A percentile compares a stretch with the other conserved stretches of the same genome.
Conservation (phyloP, 2,888 invertebrate genomes). For the Athripsodes cinereus region DNA sequence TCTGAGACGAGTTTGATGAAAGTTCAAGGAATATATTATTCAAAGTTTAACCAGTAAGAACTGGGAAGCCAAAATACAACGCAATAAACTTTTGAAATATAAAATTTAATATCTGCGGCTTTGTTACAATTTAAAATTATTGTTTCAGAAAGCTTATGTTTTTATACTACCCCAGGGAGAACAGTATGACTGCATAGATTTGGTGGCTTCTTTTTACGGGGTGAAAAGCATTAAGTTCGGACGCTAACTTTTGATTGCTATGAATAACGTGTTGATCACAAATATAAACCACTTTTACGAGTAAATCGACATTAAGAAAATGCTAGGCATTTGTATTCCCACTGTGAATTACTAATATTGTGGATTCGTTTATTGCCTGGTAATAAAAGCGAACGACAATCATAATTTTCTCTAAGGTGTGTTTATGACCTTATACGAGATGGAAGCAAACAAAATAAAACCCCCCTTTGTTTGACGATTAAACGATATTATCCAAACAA, state of each 20-base stretch:
- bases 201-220: too few species aligned
- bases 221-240: too few species aligned
- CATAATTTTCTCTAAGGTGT: background rate
- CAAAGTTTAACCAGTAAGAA: too few species aligned
- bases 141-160: too few species aligned
- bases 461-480: background rate
- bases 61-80: too few species aligned
- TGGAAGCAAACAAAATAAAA: slow-evolving; percentile 1
- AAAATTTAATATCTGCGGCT: too few species aligned
- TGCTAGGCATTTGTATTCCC: slow-evolving; percentile 1
- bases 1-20: too few species aligned
- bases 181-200: too few species aligned
- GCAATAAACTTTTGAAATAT: too few species aligned
- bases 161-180: too few species aligned
- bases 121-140: too few species aligned
- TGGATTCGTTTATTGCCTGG: background rate
- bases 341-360: background rate
- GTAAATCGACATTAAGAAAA: background rate
- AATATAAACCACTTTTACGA: background rate
- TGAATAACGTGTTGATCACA: background rate
- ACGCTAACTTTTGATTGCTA: background rate
- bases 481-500: background rate
- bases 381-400: background rate
- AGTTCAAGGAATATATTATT: too few species aligned
- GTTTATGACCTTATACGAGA: background rate